Percentiles rank a stretch among this genome's conserved stretches.
Evolutionary conservation across 2,888 invertebrate genomes (phyloP).

Genomic region (Cryptophagus acutangulus): DNA sequence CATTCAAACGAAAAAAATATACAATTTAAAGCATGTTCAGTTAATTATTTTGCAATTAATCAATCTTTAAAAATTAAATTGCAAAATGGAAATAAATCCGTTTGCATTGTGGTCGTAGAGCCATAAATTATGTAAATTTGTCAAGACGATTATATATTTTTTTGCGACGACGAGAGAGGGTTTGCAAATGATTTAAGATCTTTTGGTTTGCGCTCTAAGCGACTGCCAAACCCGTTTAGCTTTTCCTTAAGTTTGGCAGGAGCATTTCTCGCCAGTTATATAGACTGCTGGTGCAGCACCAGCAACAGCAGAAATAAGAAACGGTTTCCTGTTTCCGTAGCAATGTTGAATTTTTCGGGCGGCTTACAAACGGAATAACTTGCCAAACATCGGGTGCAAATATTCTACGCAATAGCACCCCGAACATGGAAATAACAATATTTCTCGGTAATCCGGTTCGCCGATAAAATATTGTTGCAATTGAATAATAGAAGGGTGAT

Average conservation of each 20-base stretch:
- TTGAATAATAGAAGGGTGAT: too few species aligned
- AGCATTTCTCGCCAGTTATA: constrained; percentile 35
- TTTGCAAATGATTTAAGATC: constrained; percentile 5
- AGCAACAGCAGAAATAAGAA: constrained; percentile 36
- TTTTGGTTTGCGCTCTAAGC: too few species aligned
- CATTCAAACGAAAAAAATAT: too few species aligned
- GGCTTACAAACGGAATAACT: constrained; percentile 23
- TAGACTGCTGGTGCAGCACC: too few species aligned
- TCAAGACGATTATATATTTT: too few species aligned
- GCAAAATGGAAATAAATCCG: too few species aligned
- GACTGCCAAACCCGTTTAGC: constrained; percentile 9
- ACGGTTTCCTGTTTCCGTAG: constrained; percentile 36
- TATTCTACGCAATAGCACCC: constrained; percentile 40
- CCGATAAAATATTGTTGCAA: constrained; percentile 28
- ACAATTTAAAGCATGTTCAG: too few species aligned
- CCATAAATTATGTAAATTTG: too few species aligned
- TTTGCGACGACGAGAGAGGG: too few species aligned
- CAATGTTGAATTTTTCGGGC: constrained; percentile 24
- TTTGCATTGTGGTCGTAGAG: too few species aligned
- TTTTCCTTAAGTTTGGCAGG: constrained; percentile 30
- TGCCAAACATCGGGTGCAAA: constrained; percentile 34
- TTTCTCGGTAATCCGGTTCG: constrained; percentile 36
- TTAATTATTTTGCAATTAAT: too few species aligned
- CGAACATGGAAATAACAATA: constrained; percentile 36
- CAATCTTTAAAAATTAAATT: too few species aligned